Conservation (phyloP, 1,140 invertebrate genomes). For the Pseudomyrmex gracilis region DNA sequence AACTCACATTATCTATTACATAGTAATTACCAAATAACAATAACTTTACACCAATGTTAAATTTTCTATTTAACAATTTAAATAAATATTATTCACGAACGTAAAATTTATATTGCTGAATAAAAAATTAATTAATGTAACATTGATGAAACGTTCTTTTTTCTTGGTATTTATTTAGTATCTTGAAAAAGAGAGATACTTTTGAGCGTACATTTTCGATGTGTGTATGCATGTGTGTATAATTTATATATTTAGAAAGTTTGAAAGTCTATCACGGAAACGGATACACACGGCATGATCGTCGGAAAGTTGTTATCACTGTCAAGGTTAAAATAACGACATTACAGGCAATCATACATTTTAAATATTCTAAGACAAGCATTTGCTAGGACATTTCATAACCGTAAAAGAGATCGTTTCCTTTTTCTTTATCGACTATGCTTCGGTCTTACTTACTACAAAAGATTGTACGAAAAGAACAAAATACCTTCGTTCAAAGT, state of each 20-base stretch:
- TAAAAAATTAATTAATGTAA: too few species aligned
- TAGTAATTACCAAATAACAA: too few species aligned
- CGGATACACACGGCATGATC: background rate
- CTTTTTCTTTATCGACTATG: background rate
- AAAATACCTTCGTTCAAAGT: constrained; percentile 73
- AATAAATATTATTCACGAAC: too few species aligned
- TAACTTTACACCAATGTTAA: too few species aligned
- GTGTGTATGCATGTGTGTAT: background rate
- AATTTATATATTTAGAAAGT: background rate
- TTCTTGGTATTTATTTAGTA: background rate
- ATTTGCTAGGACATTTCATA: background rate
- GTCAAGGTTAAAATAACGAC: constrained; percentile 34
- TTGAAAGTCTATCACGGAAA: constrained; percentile 1
- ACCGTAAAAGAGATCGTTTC: background rate
- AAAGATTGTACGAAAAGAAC: background rate
- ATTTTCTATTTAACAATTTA: too few species aligned
- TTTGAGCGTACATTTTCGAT: background rate
- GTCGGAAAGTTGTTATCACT: constrained; percentile 7
- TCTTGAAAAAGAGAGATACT: background rate
- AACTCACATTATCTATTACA: too few species aligned
- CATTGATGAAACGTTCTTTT: too few species aligned
- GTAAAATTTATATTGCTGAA: too few species aligned
- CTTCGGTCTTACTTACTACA: background rate
- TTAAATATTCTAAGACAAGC: background rate
- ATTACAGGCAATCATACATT: background rate